Conservation (phyloP, 1,140 invertebrate species). For the Ylistrum balloti region DNA sequence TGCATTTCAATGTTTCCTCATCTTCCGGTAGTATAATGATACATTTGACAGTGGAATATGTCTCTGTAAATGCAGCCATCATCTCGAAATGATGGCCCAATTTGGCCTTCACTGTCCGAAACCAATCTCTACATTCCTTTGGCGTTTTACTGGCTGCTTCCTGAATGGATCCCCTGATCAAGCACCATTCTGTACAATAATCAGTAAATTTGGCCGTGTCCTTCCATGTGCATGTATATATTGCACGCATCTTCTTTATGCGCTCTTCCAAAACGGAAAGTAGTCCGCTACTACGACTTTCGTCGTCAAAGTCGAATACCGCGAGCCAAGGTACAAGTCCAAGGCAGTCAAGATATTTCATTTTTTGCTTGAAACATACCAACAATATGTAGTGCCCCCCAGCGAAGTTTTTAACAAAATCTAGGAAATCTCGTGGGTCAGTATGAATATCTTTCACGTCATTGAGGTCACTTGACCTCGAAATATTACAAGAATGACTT, state of each 20-base stretch:
- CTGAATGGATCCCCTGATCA: conserved; percentile 57
- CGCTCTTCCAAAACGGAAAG: conserved; percentile 55
- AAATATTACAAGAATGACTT: background rate
- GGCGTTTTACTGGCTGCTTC: conserved; percentile 55
- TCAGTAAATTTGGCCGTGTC: conserved; percentile 57
- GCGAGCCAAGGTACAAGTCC: conserved; percentile 60
- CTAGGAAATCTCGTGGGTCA: conserved; percentile 40
- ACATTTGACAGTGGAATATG: conserved; percentile 54
- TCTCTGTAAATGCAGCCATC: conserved; percentile 50
- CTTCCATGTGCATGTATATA: conserved; percentile 61
- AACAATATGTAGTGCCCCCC: conserved; percentile 42
- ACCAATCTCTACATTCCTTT: conserved; percentile 50
- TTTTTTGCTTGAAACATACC: background rate
- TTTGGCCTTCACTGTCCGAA: conserved; percentile 43
- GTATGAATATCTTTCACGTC: background rate
- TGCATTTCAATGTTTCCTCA: conserved; percentile 35
- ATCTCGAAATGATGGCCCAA: conserved; percentile 48
- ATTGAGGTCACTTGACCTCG: background rate
- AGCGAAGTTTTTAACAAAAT: conserved; percentile 46
- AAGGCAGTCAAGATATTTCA: conserved; percentile 54
- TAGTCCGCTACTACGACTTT: conserved; percentile 54
- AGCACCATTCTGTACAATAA: conserved; percentile 63
- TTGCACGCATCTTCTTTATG: conserved; percentile 50
- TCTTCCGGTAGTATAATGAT: conserved; percentile 53
- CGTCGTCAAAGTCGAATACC: conserved; percentile 65